Evolutionary conservation across 2,797 vertebrate genomes (phyloP).

Genomic region (Tamandua tetradactyla): DNA sequence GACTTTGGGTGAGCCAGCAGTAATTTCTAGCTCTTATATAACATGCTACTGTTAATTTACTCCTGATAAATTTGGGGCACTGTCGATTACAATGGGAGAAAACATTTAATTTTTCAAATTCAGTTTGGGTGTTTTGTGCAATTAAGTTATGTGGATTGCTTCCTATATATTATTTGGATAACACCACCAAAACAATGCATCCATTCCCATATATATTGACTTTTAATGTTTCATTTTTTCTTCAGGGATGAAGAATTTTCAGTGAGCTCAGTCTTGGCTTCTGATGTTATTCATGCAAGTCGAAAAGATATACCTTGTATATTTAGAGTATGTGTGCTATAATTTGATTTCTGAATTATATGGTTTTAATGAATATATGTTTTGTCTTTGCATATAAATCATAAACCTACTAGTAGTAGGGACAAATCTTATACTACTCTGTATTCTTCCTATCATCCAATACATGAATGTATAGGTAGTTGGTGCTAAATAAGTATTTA

Average conservation of each 20-base stretch:
- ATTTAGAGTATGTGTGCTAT: slow-evolving; percentile 89
- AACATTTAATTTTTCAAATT: not conserved
- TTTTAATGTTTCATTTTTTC: slow-evolving; percentile 71
- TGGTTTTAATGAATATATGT: slow-evolving; percentile 9
- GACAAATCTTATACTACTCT: not conserved
- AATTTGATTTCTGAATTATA: not conserved
- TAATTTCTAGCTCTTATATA: not conserved
- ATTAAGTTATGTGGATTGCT: slow-evolving; percentile 9
- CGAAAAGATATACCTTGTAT: slow-evolving; percentile 99
- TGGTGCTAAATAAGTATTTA: not conserved
- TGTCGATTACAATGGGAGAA: not conserved
- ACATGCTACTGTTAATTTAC: not conserved
- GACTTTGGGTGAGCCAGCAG: not conserved
- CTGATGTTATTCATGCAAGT: slow-evolving; percentile 98
- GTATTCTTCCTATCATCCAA: not conserved
- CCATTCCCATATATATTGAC: not conserved
- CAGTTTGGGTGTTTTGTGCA: not conserved
- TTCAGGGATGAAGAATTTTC: slow-evolving; percentile 98
- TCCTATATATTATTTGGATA: slow-evolving; percentile 3
- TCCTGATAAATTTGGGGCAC: not conserved
- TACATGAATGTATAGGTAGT: not conserved
- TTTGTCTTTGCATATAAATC: slow-evolving; percentile 6
- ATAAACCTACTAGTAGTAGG: not conserved
- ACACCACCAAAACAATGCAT: not conserved
- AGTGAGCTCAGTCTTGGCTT: slow-evolving; percentile 97